These are phyloP conservation scores for Macrochelys suwanniensis DNA, from an alignment of 2,797 vertebrate species.

Conservation along the genomic window DNA sequence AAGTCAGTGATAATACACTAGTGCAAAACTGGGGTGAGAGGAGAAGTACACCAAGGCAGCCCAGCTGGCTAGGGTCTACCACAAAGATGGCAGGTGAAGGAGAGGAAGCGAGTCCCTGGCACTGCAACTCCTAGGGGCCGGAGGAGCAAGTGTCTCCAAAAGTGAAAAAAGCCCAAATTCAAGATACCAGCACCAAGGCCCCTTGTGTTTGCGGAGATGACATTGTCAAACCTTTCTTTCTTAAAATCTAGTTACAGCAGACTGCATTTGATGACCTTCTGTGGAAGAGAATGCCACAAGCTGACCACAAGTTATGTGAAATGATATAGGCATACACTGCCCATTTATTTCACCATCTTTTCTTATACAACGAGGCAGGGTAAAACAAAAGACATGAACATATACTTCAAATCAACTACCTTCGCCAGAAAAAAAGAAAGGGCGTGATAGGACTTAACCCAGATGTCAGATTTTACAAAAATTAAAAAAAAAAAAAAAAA, in stretches of 20 bases:
- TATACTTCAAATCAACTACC: background rate
- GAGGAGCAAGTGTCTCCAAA: background rate
- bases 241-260: background rate
- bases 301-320: constrained; percentile 1
- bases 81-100: background rate
- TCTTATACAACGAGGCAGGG: background rate
- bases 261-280: background rate
- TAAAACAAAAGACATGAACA: background rate
- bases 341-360: background rate
- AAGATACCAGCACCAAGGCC: background rate
- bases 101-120: too few relatives aligned
- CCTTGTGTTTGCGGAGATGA: background rate
- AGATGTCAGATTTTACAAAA: background rate
- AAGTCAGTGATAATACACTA: too few relatives aligned
- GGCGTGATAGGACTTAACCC: background rate
- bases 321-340: background rate
- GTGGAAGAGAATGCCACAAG: background rate
- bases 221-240: background rate
- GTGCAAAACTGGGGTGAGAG: too few relatives aligned
- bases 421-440: background rate
- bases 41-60: too few relatives aligned
- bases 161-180: background rate
- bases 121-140: background rate
- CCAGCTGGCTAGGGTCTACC: too few relatives aligned
- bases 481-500: background rate